phyloP scores from a whole-genome alignment of 1,140 invertebrate species.

The Vanessa atalanta region DNA sequence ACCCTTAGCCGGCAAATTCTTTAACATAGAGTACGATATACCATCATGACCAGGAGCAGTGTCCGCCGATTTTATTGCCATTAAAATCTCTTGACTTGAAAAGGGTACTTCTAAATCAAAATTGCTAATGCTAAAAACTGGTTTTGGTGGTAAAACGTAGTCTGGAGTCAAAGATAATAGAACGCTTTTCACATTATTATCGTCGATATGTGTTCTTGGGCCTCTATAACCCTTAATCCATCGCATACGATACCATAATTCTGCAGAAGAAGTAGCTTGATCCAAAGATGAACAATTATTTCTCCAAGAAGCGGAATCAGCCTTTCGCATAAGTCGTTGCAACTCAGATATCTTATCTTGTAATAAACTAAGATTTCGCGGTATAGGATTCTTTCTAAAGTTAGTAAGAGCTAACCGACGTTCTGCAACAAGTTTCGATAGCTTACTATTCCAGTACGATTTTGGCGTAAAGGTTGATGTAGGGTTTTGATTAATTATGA shows the following conservation, averaged over 20 bases:
- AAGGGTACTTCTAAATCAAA: constrained; percentile 8
- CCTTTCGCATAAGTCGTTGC: constrained; percentile 9
- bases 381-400: constrained; percentile 48
- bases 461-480: constrained; percentile 41
- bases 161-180: constrained; percentile 9
- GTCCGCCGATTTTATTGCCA: constrained; percentile 28
- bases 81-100: constrained; percentile 33
- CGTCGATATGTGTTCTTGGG: not conserved
- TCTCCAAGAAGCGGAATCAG: not conserved
- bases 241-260: constrained; percentile 23
- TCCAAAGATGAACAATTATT: constrained; percentile 10
- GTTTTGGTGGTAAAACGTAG: constrained; percentile 10
- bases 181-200: not conserved
- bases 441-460: constrained; percentile 42
- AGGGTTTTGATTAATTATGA: constrained; percentile 33
- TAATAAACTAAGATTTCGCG: constrained; percentile 42
- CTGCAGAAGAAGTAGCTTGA: not conserved
- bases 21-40: constrained; percentile 17
- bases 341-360: constrained; percentile 23
- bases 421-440: constrained; percentile 46
- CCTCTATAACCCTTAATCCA: constrained; percentile 20
- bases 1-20: not conserved
- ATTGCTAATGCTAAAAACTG: constrained; percentile 5
- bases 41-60: constrained; percentile 1
- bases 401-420: constrained; percentile 44